Evolutionary conservation across 2,113 vertebrate genomes (phyloP).

Genomic region (Hippocampus comes): DNA sequence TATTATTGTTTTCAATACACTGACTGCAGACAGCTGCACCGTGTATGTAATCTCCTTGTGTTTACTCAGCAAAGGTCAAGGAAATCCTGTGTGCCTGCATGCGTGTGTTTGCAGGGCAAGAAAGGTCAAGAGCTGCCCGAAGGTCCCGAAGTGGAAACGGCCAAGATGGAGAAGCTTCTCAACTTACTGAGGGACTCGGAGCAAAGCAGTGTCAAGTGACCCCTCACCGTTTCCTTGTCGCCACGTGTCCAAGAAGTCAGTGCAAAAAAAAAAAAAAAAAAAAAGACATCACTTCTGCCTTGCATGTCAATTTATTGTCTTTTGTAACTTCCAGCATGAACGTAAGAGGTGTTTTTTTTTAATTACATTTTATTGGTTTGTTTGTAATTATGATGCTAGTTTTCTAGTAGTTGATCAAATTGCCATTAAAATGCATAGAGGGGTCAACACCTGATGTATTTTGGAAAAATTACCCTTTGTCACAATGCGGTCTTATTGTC

Average conservation of each 20-base stretch:
- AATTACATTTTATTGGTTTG: too few species aligned
- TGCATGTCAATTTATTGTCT: background rate
- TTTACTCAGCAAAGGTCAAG: slow-evolving; percentile 8
- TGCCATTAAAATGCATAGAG: too few species aligned
- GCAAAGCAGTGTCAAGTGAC: background rate
- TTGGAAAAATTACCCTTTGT: too few species aligned
- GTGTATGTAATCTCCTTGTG: background rate
- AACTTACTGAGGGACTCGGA: slow-evolving; percentile 76
- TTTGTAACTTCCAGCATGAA: too few species aligned
- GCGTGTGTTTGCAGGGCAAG: slow-evolving; percentile 73
- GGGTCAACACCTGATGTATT: too few species aligned
- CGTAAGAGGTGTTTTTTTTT: too few species aligned
- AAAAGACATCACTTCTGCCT: background rate
- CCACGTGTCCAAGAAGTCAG: background rate
- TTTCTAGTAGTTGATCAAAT: too few species aligned
- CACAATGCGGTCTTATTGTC: background rate
- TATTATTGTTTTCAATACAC: background rate
- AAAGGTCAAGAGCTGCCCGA: slow-evolving; percentile 83
- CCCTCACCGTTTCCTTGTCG: background rate
- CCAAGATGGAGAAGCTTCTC: slow-evolving; percentile 91
- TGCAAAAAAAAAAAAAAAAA: background rate
- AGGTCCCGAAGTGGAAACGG: slow-evolving; percentile 81
- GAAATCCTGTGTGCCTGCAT: slow-evolving; percentile 9
- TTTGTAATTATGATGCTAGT: too few species aligned
- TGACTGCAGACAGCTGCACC: background rate